Evolutionary conservation across 2,797 vertebrate species (phyloP).

Genomic region (Synanceia verrucosa): DNA sequence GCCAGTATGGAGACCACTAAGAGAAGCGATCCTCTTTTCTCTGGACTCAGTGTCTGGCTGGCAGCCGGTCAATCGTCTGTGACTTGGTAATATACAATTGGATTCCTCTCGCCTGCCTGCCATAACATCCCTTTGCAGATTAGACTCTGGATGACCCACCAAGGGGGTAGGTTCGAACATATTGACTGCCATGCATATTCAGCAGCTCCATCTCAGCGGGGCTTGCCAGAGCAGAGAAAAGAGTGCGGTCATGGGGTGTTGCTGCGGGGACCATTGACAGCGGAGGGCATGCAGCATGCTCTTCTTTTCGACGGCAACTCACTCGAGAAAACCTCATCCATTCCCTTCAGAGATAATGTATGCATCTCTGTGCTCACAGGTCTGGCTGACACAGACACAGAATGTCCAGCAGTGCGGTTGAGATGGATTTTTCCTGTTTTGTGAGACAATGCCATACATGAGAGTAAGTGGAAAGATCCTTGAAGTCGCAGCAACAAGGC

Average conservation of each 20-base stretch:
- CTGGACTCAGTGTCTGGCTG: constrained; percentile 54
- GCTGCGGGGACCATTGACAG: constrained; percentile 49
- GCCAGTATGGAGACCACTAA: constrained; percentile 62
- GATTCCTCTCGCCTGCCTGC: constrained; percentile 54
- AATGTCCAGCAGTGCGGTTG: constrained; percentile 38
- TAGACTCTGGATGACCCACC: constrained; percentile 65
- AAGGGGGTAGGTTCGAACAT: constrained; percentile 61
- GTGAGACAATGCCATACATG: constrained; percentile 43
- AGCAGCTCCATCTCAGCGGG: constrained; percentile 54
- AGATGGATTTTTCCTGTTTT: constrained; percentile 53
- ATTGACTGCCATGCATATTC: constrained; percentile 68
- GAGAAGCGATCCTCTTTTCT: constrained; percentile 49
- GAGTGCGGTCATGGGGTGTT: constrained; percentile 20
- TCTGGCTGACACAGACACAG: constrained; percentile 14
- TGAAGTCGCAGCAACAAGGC: constrained; percentile 33
- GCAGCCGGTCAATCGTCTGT: constrained; percentile 61
- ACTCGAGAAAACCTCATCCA: constrained; percentile 55
- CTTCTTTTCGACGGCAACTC: constrained; percentile 40
- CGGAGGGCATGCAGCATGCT: constrained; percentile 46
- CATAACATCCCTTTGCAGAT: constrained; percentile 62
- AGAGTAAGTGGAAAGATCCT: constrained; percentile 26
- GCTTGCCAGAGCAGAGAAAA: constrained; percentile 33
- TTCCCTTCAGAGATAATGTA: constrained; percentile 58
- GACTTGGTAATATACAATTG: constrained; percentile 69
- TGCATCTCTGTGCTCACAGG: constrained; percentile 18